Evolutionary conservation across 2,888 invertebrate species (phyloP).

Genomic region (Drosophila sordidapex): DNA sequence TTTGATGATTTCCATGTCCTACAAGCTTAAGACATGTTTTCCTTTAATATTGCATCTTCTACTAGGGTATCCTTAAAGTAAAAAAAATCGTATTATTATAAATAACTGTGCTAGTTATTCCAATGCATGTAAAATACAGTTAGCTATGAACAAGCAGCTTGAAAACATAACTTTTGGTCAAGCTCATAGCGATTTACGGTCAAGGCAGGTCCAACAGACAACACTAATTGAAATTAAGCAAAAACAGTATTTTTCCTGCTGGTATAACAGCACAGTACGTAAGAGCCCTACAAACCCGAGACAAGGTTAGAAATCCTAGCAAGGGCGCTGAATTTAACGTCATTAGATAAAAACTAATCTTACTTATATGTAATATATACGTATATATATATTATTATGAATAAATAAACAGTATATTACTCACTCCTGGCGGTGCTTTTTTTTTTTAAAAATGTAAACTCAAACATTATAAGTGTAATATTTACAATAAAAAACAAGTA

Average conservation of each 20-base stretch:
- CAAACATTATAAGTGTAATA: not conserved
- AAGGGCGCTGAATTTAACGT: not conserved
- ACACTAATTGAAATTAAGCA: not conserved
- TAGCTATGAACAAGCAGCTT: not conserved
- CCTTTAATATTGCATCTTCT: not conserved
- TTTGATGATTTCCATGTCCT: not conserved
- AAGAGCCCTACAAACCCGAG: not conserved
- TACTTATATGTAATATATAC: no score
- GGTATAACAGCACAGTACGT: not conserved
- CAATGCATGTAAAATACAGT: not conserved
- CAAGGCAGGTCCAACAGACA: not conserved
- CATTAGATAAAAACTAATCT: not conserved
- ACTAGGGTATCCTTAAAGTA: not conserved
- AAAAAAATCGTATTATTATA: not conserved
- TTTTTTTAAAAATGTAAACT: not conserved
- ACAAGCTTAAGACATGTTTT: not conserved
- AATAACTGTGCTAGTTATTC: not conserved
- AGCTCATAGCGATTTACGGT: not conserved
- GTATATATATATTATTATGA: not conserved
- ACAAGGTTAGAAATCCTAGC: not conserved
- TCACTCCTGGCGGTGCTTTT: fast-evolving
- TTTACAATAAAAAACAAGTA: not conserved
- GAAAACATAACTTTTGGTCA: not conserved
- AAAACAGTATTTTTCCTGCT: not conserved
- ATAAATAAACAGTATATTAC: not conserved